phyloP scores from a whole-genome alignment of 2,113 vertebrate species.

The Daubentonia madagascariensis region DNA sequence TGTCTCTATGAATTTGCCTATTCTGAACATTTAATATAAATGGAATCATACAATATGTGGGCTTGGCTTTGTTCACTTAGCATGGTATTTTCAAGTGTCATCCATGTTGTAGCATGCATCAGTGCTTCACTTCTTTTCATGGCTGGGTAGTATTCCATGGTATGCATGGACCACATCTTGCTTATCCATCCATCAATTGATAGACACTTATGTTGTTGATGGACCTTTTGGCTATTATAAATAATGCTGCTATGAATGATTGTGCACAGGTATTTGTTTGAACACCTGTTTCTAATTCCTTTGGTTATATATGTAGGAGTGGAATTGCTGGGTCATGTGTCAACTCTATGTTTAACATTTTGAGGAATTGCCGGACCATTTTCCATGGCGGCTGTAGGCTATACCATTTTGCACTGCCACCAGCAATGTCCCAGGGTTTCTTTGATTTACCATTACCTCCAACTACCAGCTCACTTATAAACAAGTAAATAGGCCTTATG shows the following conservation, averaged over 20 bases:
- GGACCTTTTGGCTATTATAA: not conserved
- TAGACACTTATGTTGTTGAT: not conserved
- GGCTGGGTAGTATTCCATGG: not conserved
- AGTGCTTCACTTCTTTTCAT: not conserved
- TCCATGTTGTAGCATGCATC: not conserved
- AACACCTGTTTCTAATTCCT: conserved; percentile 33
- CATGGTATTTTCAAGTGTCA: not conserved
- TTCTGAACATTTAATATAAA: not conserved
- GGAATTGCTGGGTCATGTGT: not conserved
- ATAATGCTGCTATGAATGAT: not conserved
- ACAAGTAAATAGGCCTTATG: not conserved
- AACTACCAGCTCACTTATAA: not conserved
- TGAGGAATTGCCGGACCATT: not conserved
- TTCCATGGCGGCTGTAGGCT: not conserved
- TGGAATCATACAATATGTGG: not conserved
- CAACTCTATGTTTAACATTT: not conserved
- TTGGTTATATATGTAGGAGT: not conserved
- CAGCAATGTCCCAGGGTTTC: not conserved
- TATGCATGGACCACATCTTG: not conserved
- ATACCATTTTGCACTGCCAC: not conserved
- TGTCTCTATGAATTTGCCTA: not conserved
- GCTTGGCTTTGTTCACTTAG: not conserved
- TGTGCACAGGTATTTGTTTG: not conserved
- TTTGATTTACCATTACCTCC: not conserved
- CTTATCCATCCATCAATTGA: not conserved